A percentile compares a stretch with the other conserved stretches of the same genome.
Conservation (phyloP, 2,888 invertebrate species). For the Tachystola acroxantha region DNA sequence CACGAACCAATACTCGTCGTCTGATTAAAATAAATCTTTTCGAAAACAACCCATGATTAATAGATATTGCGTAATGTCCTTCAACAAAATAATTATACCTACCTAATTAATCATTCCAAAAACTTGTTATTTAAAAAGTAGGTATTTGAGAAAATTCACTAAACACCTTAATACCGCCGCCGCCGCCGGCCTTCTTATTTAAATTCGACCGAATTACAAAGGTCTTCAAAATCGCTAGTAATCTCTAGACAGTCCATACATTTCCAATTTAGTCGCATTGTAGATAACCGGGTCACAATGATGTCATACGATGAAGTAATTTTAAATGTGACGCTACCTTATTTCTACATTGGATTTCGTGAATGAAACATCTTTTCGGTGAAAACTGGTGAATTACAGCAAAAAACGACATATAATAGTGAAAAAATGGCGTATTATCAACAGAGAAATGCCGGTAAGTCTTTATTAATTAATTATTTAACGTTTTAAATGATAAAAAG, state of each 20-base stretch:
- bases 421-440: constrained; percentile 56
- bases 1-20: no score
- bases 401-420: constrained; percentile 8
- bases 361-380: background rate
- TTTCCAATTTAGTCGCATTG: constrained; percentile 29
- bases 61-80: no score
- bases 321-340: constrained; percentile 63
- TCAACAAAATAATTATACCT: background rate
- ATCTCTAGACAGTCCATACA: no score
- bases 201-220: constrained; percentile 31
- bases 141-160: constrained; percentile 20
- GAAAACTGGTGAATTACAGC: background rate
- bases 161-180: constrained; percentile 19
- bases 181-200: constrained; percentile 27
- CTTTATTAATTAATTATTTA: background rate
- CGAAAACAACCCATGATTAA: no score
- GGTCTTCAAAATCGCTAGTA: no score
- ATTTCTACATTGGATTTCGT: constrained; percentile 40
- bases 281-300: constrained; percentile 60
- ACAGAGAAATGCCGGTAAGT: constrained; percentile 52
- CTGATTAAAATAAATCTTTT: no score
- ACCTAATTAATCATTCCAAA: background rate
- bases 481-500: background rate
- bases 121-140: constrained; percentile 8
- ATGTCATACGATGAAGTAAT: constrained; percentile 64